Conservation (phyloP, 2,888 invertebrate species). For the Eupithecia subumbrata region DNA sequence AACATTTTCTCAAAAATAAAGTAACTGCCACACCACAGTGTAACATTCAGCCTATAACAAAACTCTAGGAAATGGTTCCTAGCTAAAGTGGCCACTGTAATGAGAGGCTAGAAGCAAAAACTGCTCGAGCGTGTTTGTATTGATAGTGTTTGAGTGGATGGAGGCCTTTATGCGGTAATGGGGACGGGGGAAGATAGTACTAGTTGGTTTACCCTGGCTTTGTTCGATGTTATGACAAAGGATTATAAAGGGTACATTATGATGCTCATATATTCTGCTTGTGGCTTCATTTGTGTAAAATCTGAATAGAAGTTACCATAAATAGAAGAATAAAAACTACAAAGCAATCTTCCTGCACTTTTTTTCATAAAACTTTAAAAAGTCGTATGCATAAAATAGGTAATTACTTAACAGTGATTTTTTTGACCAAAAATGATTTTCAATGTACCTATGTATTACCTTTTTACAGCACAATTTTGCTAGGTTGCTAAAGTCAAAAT, state of each 20-base stretch:
- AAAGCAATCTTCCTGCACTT: not conserved
- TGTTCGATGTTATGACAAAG: slow-evolving; percentile 26
- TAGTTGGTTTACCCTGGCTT: slow-evolving; percentile 31
- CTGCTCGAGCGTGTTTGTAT: slow-evolving; percentile 46
- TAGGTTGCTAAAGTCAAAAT: no score
- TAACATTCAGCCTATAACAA: slow-evolving; percentile 7
- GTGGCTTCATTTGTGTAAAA: not conserved
- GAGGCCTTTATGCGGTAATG: slow-evolving; percentile 27
- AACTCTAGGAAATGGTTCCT: slow-evolving; percentile 37
- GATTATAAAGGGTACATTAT: slow-evolving; percentile 6
- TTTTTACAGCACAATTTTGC: not conserved
- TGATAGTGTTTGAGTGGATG: slow-evolving; percentile 38
- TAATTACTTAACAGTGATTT: not conserved
- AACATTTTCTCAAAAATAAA: not conserved
- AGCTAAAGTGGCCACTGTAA: slow-evolving; percentile 38
- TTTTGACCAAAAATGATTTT: not conserved
- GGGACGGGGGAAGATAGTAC: slow-evolving; percentile 32
- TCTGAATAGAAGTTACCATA: not conserved
- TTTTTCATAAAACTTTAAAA: not conserved
- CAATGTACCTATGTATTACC: not conserved
- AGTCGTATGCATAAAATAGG: not conserved
- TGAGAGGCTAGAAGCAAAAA: slow-evolving; percentile 42
- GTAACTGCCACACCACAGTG: slow-evolving; percentile 20
- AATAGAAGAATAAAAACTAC: not conserved
- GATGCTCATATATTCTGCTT: not conserved